Evolutionary conservation across 2,797 vertebrate genomes (phyloP).

Genomic region (Podargus strigoides): DNA sequence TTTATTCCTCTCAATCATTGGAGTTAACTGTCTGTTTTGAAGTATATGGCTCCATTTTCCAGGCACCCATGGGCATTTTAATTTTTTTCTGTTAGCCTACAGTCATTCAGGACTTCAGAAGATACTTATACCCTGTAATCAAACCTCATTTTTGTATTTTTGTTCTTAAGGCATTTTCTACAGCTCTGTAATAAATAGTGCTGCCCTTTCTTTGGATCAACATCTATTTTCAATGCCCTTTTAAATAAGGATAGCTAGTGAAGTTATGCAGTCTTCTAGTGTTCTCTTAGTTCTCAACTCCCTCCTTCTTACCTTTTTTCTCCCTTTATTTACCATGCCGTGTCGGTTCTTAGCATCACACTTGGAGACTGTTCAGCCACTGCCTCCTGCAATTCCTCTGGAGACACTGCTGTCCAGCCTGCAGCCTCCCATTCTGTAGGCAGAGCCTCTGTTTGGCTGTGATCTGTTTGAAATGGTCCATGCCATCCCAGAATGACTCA

Average conservation of each 20-base stretch:
- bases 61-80: neutral
- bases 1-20: neutral
- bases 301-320: neutral
- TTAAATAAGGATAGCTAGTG: neutral
- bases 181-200: neutral
- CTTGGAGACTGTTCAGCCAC: neutral
- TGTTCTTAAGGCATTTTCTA: neutral
- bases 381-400: neutral
- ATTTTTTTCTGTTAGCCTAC: neutral
- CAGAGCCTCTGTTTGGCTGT: neutral
- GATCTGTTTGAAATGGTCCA: neutral
- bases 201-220: neutral
- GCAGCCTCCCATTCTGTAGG: neutral
- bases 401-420: neutral
- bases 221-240: neutral
- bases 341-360: neutral
- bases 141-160: neutral
- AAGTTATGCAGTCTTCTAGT: neutral
- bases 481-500: neutral
- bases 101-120: neutral
- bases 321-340: neutral
- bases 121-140: neutral
- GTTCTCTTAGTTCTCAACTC: neutral
- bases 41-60: neutral
- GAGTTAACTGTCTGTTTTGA: neutral